Base-by-base conservation (phyloP, 1,140 invertebrate species). In the Atta cephalotes region DNA sequence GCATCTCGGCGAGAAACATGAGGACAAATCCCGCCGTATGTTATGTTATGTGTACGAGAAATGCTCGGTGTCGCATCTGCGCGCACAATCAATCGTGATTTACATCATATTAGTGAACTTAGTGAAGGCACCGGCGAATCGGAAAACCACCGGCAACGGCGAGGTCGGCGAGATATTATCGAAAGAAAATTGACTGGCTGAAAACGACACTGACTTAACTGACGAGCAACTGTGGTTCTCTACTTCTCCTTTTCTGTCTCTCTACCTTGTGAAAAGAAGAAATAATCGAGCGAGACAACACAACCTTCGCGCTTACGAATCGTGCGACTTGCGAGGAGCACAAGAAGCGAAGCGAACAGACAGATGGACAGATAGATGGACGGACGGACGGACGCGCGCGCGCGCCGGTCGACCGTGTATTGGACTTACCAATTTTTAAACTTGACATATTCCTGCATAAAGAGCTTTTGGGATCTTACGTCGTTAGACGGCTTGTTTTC, bases 371-470 rank as follows among this genome's bases (percentile, higher is more conserved):
- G 14, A 14, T 45, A 16, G 18, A 68, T 62, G 39, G 9, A 35
- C 1, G 18, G 16, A 14, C 45, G 25, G 18, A 68, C 77, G 39
- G 5, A 35, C 1, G 18, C 25, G 12, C n/a, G 51, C 10, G 21
- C 25, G 45, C 2, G 58, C 62, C 81, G 81, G 70, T 21, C 18
- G 35, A 39, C 35, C 35, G 7, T 45, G 9, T 10, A 45, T 45
- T 45, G 74, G 21, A 88, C 96, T 96, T 96, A 96, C 96, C 96
- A 93, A 96, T 96, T 96, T 96, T 96, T 95, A 96, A 95, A 95
- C 96, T 96, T 94, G 96, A 96, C 96, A 96, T 96, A 96, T 95
- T 96, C 94, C 94, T 93, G 93, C 93, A 95, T 94, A 94, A 92
- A 93, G 66, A 70, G 89, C 88, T 93, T 87, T 91, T 89, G 77